Evolutionary conservation across 2,888 invertebrate genomes (phyloP), one percentile per base, ranked within the genome.

Genomic region (Hyalella azteca): DNA sequence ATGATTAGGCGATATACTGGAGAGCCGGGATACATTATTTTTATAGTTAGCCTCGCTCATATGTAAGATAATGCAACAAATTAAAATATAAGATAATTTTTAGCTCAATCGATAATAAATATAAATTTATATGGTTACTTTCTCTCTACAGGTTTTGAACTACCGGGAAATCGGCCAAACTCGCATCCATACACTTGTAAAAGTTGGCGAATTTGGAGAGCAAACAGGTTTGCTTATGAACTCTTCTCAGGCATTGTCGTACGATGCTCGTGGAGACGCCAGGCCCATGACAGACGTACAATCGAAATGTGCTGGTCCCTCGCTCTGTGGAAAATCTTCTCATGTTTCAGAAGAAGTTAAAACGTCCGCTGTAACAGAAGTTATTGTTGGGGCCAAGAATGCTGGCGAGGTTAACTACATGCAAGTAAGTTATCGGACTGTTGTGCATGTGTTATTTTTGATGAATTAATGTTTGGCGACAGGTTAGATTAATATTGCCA

Each of bases 261-360:
- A 82, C 41, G 77, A 79, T 39, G 77, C 79, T 2, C 59, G 73
- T 39, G 82, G 82, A 1, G 22, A 60, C 1, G 79, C 77, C 19
- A 79, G 39, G 41, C 48, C 79, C 22, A 79, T 82, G 81, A 45
- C 79, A 2, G 82, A 82, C 19, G 81, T 82, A n/a, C 75, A 40
- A 26, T 82, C 82, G 29, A 40, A 76, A 50, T 82, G 82, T 50
- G 40, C 73, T 45, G 78, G 60, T 49, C 49, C 54, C 9, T 60
- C 77, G 48, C 49, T 60, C 3, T 82, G 82, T 81, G 81, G 78
- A 13, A 77, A 75, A 77, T 59, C 45, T 48, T 60, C 1, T 22
- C 75, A 0, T 3, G 4, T 26, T 9, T 9, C 5, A 26, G 54
- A 54, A 26, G 26, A 54, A 3, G 26, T 26, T 22, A 5, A 22